Evolutionary conservation across 2,888 invertebrate species (phyloP).

Genomic region (Pandemis cinnamomeana): DNA sequence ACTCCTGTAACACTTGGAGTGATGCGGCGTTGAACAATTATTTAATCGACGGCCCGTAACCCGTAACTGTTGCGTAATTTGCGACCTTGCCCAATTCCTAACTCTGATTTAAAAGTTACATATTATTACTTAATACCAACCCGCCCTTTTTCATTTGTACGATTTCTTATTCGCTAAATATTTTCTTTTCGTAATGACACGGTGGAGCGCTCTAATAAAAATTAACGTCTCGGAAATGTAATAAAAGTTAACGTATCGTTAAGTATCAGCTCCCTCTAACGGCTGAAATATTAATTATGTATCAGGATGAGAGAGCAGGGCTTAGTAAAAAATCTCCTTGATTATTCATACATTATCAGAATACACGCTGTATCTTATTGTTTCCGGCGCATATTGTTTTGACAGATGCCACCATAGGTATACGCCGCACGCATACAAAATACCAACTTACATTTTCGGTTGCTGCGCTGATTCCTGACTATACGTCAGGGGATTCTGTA

Average conservation of each 20-base stretch:
- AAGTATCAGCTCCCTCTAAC: constrained; percentile 62
- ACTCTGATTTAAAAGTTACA: constrained; percentile 23
- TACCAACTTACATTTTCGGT: constrained; percentile 37
- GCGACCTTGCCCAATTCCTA: constrained; percentile 11
- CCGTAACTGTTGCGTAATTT: constrained; percentile 33
- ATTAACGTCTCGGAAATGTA: constrained; percentile 71
- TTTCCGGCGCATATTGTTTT: constrained; percentile 75
- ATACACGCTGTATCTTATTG: constrained; percentile 67
- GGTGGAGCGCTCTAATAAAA: constrained; percentile 56
- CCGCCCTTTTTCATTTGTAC: background rate
- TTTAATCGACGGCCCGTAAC: constrained; percentile 40
- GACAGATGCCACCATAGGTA: constrained; percentile 67
- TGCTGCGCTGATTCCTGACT: constrained; percentile 22
- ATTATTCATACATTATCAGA: constrained; percentile 47
- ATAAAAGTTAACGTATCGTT: constrained; percentile 52
- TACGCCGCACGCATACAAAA: constrained; percentile 39
- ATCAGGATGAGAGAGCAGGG: constrained; percentile 48
- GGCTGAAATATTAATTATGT: constrained; percentile 66
- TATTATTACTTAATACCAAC: background rate
- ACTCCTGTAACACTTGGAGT: constrained; percentile 57
- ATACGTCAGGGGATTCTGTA: constrained; percentile 17
- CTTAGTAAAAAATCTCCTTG: constrained; percentile 41
- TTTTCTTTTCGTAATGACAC: constrained; percentile 48
- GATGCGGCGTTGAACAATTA: constrained; percentile 55
- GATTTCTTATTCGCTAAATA: constrained; percentile 39